phyloP scores from a whole-genome alignment of 64 coral and sea anemone genomes.

The Catalaphyllia jardinei region DNA sequence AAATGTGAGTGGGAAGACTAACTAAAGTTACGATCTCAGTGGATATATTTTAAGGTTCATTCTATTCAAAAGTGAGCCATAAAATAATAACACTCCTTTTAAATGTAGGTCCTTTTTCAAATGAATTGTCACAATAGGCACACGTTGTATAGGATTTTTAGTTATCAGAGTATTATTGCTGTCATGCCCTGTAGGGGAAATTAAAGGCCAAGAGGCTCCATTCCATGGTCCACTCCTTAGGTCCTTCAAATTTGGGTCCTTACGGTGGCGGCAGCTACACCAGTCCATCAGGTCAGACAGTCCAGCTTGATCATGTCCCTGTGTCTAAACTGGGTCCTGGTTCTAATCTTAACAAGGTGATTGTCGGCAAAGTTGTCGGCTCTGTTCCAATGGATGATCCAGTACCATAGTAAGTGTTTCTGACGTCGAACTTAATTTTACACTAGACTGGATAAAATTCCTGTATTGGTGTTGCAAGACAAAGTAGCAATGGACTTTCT shows the following conservation, averaged over 20 bases:
- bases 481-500: no score
- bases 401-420: conserved; percentile 87
- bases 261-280: conserved; percentile 83
- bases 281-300: conserved; percentile 59
- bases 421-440: neutral
- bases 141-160: no score
- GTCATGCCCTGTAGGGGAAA: conserved; percentile 63
- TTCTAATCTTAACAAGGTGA: conserved; percentile 82
- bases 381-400: conserved; percentile 92
- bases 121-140: no score
- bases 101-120: no score
- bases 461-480: no score
- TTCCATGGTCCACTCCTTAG: conserved; percentile 77
- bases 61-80: no score
- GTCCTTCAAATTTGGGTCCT: conserved; percentile 80
- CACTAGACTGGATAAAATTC: neutral
- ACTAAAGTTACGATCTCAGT: no score
- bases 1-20: no score
- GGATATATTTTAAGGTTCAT: no score
- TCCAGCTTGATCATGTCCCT: conserved; percentile 66
- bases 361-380: conserved; percentile 87
- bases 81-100: neutral
- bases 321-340: conserved; percentile 66
- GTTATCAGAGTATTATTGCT: no score
- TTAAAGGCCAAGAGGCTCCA: conserved; percentile 85